Conservation (phyloP, 2,113 vertebrate species). For the Amphiprion percula region DNA sequence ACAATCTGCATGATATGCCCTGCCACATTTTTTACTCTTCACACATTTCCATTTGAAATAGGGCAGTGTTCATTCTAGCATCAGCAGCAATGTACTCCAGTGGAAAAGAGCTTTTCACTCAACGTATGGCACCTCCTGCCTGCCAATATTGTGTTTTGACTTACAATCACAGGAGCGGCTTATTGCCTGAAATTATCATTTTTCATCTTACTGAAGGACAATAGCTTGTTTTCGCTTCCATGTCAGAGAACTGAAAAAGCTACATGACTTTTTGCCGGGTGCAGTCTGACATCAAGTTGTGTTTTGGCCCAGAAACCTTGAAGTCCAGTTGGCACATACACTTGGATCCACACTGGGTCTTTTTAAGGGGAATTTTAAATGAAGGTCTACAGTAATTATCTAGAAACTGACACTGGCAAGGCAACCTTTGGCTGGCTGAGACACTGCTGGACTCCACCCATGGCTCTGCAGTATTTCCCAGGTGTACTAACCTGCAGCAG, state of each 20-base stretch:
- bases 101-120: conserved; percentile 20
- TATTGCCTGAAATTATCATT: conserved; percentile 17
- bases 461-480: conserved; percentile 33
- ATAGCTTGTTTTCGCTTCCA: conserved; percentile 17
- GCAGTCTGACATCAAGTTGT: background rate
- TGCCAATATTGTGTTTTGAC: conserved; percentile 32
- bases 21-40: conserved; percentile 23
- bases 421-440: conserved; percentile 5
- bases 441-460: conserved; percentile 9
- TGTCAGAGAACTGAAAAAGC: background rate
- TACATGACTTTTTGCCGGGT: background rate
- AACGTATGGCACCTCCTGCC: background rate
- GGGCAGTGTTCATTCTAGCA: conserved; percentile 3
- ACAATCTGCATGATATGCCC: conserved; percentile 8
- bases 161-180: conserved; percentile 8
- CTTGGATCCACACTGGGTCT: background rate
- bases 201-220: conserved; percentile 4
- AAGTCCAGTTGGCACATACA: conserved; percentile 17
- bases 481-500: conserved; percentile 56
- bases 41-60: conserved; percentile 22
- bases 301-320: conserved; percentile 11
- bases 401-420: conserved; percentile 28
- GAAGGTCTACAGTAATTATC: conserved; percentile 58
- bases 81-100: conserved; percentile 10
- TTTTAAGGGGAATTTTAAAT: conserved; percentile 35